A percentile compares a stretch with the other conserved stretches of the same genome.
phyloP scores from a whole-genome alignment of 2,113 vertebrate genomes.

The Callospermophilus lateralis region DNA sequence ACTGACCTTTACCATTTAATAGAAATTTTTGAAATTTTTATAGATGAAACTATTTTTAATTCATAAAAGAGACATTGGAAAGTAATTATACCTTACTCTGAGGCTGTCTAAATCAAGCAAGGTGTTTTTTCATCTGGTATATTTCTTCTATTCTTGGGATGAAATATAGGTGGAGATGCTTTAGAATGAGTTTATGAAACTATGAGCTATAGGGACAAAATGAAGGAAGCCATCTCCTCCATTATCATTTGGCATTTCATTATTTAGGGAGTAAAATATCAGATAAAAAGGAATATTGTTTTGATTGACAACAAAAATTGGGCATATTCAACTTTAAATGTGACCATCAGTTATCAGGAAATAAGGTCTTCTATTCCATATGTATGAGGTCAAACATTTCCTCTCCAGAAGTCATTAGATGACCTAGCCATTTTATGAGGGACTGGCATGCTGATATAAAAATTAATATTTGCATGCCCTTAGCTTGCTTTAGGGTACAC shows the following conservation, averaged over 20 bases:
- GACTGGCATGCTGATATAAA: neutral
- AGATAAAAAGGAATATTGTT: neutral
- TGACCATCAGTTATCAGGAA: neutral
- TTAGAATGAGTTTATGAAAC: neutral
- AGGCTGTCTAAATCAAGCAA: constrained; percentile 9
- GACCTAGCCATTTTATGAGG: neutral
- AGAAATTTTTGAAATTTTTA: neutral
- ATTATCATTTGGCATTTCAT: neutral
- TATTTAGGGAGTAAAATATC: neutral
- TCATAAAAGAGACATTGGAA: constrained; percentile 60
- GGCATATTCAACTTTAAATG: neutral
- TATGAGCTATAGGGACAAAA: neutral
- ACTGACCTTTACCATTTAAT: constrained; percentile 48
- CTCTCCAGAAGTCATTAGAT: neutral
- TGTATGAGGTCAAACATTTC: neutral
- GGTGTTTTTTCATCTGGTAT: neutral
- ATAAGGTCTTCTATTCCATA: neutral
- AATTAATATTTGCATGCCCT: neutral
- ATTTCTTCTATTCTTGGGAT: constrained; percentile 18
- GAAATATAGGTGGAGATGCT: neutral
- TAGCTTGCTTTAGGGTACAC: neutral
- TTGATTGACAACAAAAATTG: neutral
- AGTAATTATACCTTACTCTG: constrained; percentile 67
- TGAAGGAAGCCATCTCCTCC: neutral
- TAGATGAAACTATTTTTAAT: constrained; percentile 69